Percentiles rank a stretch among this genome's conserved stretches.
Evolutionary conservation across 64 coral and sea anemone species (phyloP).

Genomic region (Actinia tenebrosa): DNA sequence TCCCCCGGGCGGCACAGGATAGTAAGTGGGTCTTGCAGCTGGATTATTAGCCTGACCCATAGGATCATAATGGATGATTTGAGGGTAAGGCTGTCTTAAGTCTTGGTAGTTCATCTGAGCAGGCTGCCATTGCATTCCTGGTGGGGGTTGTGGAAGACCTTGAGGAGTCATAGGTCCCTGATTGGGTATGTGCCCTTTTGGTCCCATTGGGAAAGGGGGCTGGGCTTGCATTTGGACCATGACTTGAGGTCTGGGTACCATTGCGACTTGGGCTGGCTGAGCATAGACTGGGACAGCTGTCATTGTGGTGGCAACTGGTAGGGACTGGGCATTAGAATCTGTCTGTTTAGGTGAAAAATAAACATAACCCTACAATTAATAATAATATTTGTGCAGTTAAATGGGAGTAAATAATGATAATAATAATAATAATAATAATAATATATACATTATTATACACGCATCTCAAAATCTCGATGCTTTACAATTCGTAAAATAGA

Average conservation of each 20-base stretch:
- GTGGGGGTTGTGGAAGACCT: conserved; percentile 15
- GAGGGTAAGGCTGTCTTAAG: conserved; percentile 19
- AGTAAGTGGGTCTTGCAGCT: conserved; percentile 17
- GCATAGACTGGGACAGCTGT: conserved; percentile 52
- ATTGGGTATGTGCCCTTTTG: conserved; percentile 20
- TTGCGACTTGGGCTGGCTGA: conserved; percentile 36
- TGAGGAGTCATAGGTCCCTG: conserved; percentile 23
- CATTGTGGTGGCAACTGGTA: conserved; percentile 24
- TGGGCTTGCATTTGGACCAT: conserved; percentile 46
- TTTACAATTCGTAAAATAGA: no score
- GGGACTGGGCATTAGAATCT: conserved; percentile 47
- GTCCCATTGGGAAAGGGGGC: conserved; percentile 33
- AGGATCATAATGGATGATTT: conserved; percentile 49
- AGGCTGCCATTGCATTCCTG: conserved; percentile 51
- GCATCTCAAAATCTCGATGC: no score
- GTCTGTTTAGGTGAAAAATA: background rate
- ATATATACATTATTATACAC: no score
- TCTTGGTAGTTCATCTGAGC: conserved; percentile 31
- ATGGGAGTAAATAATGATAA: no score
- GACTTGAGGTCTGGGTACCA: conserved; percentile 58
- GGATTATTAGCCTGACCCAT: conserved; percentile 27
- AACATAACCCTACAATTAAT: background rate
- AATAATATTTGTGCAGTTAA: no score
- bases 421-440: no score
- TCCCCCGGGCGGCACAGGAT: conserved; percentile 11